phyloP scores from a whole-genome alignment of 1,140 invertebrate species.

The Formica exsecta region DNA sequence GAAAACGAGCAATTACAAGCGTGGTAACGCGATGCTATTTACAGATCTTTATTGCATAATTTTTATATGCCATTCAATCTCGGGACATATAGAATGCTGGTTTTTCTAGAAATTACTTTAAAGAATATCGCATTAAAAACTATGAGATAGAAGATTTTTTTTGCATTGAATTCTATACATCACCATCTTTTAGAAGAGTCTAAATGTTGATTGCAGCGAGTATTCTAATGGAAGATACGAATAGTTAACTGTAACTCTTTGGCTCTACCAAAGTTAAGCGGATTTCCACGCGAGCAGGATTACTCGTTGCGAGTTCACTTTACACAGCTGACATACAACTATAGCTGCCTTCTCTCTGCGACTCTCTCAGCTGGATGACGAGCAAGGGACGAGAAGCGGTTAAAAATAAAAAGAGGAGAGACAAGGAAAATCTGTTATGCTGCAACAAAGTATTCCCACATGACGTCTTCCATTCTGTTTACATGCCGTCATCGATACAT shows the following conservation, averaged over 20 bases:
- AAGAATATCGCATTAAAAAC: neutral
- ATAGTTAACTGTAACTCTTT: constrained; percentile 24
- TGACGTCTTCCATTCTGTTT: constrained; percentile 56
- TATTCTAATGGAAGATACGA: neutral
- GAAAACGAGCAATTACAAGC: constrained; percentile 48
- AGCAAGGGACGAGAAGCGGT: constrained; percentile 2
- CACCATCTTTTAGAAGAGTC: neutral
- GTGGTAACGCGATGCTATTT: constrained; percentile 26
- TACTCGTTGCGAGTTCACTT: constrained; percentile 2
- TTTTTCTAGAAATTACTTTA: neutral
- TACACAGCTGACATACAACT: neutral
- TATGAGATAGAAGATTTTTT: neutral
- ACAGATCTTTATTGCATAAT: constrained; percentile 37
- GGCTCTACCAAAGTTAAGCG: constrained; percentile 37
- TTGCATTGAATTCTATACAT: neutral
- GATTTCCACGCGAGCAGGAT: constrained; percentile 30
- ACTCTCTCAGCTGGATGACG: neutral
- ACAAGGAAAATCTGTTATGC: constrained; percentile 37
- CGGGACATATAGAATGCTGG: neutral
- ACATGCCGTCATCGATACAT: constrained; percentile 56
- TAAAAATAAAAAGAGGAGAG: constrained; percentile 49
- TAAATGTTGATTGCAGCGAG: constrained; percentile 12
- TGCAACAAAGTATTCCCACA: constrained; percentile 40
- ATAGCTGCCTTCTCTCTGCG: neutral
- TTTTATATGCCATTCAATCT: constrained; percentile 16